Percentiles rank a stretch among this genome's conserved stretches.
Conservation (phyloP, 1,140 invertebrate species). For the Eufriesea mexicana region DNA sequence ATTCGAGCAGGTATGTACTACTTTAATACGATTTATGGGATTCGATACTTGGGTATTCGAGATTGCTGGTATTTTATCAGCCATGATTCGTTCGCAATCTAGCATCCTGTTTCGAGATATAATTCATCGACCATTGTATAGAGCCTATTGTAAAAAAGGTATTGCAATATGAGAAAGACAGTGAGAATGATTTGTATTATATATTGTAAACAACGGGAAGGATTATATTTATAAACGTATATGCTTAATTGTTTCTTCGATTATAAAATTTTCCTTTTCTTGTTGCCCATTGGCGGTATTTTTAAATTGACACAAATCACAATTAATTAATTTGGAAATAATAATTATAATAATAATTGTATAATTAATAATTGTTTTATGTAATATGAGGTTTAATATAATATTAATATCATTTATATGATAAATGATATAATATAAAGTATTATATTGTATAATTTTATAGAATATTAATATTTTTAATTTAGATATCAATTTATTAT, state of each 20-base stretch:
- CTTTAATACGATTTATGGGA: not conserved
- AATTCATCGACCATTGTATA: not conserved
- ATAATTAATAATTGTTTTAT: too few relatives aligned
- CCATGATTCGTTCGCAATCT: not conserved
- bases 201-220: not conserved
- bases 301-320: not conserved
- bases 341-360: too few relatives aligned
- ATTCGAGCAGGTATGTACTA: constrained; percentile 82
- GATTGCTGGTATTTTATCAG: not conserved
- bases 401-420: too few relatives aligned
- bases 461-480: too few relatives aligned
- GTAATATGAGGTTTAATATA: too few relatives aligned
- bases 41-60: not conserved
- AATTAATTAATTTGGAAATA: too few relatives aligned
- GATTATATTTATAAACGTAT: not conserved
- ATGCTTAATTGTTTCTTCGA: not conserved
- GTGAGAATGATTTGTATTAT: not conserved
- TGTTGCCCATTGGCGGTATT: not conserved
- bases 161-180: not conserved
- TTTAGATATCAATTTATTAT: too few relatives aligned
- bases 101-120: not conserved
- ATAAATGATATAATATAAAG: too few relatives aligned
- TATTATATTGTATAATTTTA: too few relatives aligned
- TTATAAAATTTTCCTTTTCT: not conserved
- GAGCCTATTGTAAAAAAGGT: not conserved